Evolutionary conservation across 37 sponge, comb jelly and placozoan species (phyloP), one percentile per base, ranked within the genome.

Genomic region (Dysidea cf. avara): DNA sequence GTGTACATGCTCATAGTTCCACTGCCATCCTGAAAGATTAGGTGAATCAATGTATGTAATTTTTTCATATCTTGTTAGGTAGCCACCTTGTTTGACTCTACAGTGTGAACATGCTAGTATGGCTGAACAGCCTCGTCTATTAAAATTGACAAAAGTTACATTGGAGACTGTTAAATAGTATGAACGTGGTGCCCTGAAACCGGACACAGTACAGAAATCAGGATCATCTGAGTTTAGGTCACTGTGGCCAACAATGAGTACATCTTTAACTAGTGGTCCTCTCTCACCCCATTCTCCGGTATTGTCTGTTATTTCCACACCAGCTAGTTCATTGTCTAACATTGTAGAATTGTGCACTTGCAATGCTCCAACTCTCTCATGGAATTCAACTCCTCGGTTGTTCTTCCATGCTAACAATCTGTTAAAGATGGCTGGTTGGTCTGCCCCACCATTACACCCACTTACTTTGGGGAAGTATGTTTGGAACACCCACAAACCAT

Each of bases 91-190:
- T 0, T 59, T 7, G 0, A 33, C 16, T n/a, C n/a, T n/a, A 43
- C 95, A 94, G 81, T 83, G 81, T 14, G 91, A 77, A 66, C 95
- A 94, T 35, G 92, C 84, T 39, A 29, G 46, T 5, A 94, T 77
- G 0, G 91, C 69, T 32, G 11, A 34, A 67, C 91, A 94, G 39
- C 30, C 54, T 2, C 51, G 7, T 50, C 63, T 61, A 35, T 82
- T 80, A 69, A 90, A 94, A 49, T 94, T 88, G 22, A 66, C 76
- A 68, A 94, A n/a, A n/a, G n/a, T n/a, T n/a, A n/a, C n/a, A n/a
- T n/a, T n/a, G n/a, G n/a, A n/a, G n/a, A n/a, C n/a, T 1, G 84
- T 90, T 26, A 86, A 49, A 58, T 72, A 86, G 68, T 71, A 58
- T 59, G 69, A 61, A 49, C 75, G 71, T 2, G 92, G 92, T 1